Evolutionary conservation across 2,113 vertebrate species (phyloP).

Genomic region (Poeciliopsis occidentalis): DNA sequence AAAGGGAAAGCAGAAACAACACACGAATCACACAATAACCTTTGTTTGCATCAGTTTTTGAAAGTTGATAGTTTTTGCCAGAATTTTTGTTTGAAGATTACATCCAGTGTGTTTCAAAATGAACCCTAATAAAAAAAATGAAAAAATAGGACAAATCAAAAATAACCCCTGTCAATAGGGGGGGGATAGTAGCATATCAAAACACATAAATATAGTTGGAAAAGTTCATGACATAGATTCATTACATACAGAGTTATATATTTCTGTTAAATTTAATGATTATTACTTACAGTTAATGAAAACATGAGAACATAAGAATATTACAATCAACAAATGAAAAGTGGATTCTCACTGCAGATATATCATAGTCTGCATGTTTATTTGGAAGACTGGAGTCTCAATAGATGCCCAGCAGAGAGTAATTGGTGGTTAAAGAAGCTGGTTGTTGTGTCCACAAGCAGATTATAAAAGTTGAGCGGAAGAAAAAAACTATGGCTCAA

Average conservation of each 20-base stretch:
- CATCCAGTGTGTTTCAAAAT: slow-evolving; percentile 76
- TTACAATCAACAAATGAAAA: background rate
- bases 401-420: background rate
- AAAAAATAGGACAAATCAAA: slow-evolving; percentile 65
- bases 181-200: slow-evolving; percentile 30
- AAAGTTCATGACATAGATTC: background rate
- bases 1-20: slow-evolving; percentile 5
- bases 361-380: background rate
- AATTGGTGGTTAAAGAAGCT: background rate
- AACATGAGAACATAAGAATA: background rate
- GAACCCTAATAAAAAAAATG: slow-evolving; percentile 73
- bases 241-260: background rate
- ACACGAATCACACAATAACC: slow-evolving; percentile 22
- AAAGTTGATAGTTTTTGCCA: background rate
- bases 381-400: background rate
- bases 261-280: background rate
- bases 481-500: background rate
- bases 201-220: background rate
- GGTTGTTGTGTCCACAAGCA: background rate
- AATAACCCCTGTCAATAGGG: slow-evolving; percentile 71
- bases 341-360: background rate
- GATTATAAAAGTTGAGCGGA: background rate
- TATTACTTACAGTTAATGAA: background rate
- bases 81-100: slow-evolving; percentile 63
- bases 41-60: slow-evolving; percentile 47